Percentiles rank a stretch among this genome's conserved stretches.
Conservation (phyloP, 2,113 vertebrate genomes). For the Seriola dumerili region DNA sequence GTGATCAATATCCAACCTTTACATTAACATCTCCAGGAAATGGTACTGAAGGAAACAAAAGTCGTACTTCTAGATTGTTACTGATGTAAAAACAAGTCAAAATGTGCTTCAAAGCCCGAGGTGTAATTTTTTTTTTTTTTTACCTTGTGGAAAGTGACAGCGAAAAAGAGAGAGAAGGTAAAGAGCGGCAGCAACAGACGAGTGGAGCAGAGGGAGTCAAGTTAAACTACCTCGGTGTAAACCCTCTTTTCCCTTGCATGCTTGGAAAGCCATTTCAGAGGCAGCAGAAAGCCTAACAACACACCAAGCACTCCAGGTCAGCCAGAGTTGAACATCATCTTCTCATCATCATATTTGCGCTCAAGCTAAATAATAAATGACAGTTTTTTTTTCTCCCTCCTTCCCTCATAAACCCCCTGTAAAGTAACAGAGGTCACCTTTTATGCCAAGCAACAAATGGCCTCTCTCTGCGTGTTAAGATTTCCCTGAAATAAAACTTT, state of each 20-base stretch:
- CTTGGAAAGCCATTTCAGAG: slow-evolving; percentile 82
- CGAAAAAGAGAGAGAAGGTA: slow-evolving; percentile 43
- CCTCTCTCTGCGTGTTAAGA: slow-evolving; percentile 56
- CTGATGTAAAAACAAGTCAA: slow-evolving; percentile 45
- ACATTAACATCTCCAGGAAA: slow-evolving; percentile 70
- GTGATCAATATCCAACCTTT: slow-evolving; percentile 81
- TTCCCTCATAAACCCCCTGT: slow-evolving; percentile 67
- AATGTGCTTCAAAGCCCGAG: slow-evolving; percentile 26
- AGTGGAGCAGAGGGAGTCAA: slow-evolving; percentile 37
- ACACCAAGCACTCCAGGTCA: slow-evolving; percentile 83
- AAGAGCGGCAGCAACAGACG: slow-evolving; percentile 39
- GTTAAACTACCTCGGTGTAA: slow-evolving; percentile 62
- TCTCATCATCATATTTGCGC: slow-evolving; percentile 88
- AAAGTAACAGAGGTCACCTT: slow-evolving; percentile 84
- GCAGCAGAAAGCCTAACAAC: slow-evolving; percentile 79
- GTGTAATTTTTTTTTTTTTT: slow-evolving; percentile 40
- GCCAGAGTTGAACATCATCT: slow-evolving; percentile 88
- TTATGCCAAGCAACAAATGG: slow-evolving; percentile 80
- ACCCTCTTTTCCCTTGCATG: slow-evolving; percentile 71
- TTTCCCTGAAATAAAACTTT: slow-evolving; percentile 62
- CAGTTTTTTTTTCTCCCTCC: slow-evolving; percentile 55
- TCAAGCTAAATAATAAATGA: slow-evolving; percentile 87
- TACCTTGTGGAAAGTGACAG: slow-evolving; percentile 56
- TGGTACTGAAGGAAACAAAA: background rate
- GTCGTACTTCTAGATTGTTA: slow-evolving; percentile 23